These are phyloP conservation scores for Luehdorfia chinensis DNA, from an alignment of 1,140 invertebrate genomes.

Conservation along the genomic window DNA sequence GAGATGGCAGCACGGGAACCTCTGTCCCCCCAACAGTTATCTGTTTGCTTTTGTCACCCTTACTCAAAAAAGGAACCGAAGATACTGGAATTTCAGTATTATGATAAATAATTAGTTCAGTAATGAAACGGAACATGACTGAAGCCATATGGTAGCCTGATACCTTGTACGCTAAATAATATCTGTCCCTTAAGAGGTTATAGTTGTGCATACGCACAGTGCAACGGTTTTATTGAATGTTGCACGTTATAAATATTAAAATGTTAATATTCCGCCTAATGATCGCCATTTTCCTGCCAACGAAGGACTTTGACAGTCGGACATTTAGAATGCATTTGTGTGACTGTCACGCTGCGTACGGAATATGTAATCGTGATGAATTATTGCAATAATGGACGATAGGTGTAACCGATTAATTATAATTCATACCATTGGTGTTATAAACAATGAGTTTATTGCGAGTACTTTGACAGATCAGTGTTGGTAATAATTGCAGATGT, in stretches of 20 bases:
- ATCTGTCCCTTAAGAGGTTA: no score
- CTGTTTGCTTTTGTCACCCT: no score
- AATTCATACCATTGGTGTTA: slow-evolving; percentile 2
- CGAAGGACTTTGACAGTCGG: slow-evolving; percentile 3
- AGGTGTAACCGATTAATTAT: slow-evolving; percentile 15
- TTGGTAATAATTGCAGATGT: background rate
- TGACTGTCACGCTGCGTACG: background rate
- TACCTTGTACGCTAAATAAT: no score
- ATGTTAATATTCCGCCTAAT: slow-evolving; percentile 5
- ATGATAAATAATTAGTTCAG: no score
- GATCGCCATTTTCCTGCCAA: slow-evolving; percentile 14
- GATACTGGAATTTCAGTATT: no score
- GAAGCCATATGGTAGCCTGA: no score
- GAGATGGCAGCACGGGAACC: no score
- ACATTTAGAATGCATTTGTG: slow-evolving; percentile 5
- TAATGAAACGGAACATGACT: no score
- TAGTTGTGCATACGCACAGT: no score
- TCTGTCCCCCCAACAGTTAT: no score
- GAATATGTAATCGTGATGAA: slow-evolving; percentile 9
- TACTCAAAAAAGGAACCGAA: no score
- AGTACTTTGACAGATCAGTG: background rate
- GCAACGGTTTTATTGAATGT: no score
- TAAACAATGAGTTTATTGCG: slow-evolving; percentile 8
- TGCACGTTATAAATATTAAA: slow-evolving; percentile 13
- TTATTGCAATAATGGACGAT: slow-evolving; percentile 13